Evolutionary conservation across 2,113 vertebrate genomes (phyloP), one percentile per base, ranked within the genome.

Genomic region (Pao palembangensis): DNA sequence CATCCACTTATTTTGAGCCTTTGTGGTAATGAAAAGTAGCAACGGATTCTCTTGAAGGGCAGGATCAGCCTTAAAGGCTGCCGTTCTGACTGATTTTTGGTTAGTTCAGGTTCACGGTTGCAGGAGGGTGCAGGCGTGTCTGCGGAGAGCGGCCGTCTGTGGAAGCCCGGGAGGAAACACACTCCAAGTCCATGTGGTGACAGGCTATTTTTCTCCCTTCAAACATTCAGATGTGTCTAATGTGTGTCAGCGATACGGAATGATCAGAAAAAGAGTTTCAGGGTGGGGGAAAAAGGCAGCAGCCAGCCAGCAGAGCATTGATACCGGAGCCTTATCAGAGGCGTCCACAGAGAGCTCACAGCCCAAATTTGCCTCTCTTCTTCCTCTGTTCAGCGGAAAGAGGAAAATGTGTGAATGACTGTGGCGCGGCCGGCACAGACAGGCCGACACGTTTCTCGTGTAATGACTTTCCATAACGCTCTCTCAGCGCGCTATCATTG

Each of bases 401-500:
- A 73, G 53, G 65, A 67, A 49, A 63, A 62, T 63, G 72, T 64
- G 56, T 73, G 13, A 48, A 55, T 52, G 57, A 58, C 28, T 73
- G 69, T 23, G 49, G 46, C n/a, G 21, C 31, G 71, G 41, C 61
- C 25, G 51, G 41, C 13, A 0, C 34, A 76, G 79, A 79, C 74
- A 79, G 81, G 69, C 68, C 73, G 56, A 73, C 70, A 82, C 55
- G 81, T 76, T 85, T 83, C 73, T 67, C 69, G 69, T 73, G 18
- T 85, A 85, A 88, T 85, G 86, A 88, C 79, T 86, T 84, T 85
- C 74, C 67, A 76, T 79, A 77, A 85, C 82, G 83, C 70, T 38
- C 72, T 58, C 68, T 79, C 75, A 64, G 74, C 76, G 70, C 69
- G 74, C 69, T 67, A 80, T 84, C 84, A 66, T 76, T 53, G 66